Conservation (phyloP, 1,140 invertebrate species). For the Platyura marginata region DNA sequence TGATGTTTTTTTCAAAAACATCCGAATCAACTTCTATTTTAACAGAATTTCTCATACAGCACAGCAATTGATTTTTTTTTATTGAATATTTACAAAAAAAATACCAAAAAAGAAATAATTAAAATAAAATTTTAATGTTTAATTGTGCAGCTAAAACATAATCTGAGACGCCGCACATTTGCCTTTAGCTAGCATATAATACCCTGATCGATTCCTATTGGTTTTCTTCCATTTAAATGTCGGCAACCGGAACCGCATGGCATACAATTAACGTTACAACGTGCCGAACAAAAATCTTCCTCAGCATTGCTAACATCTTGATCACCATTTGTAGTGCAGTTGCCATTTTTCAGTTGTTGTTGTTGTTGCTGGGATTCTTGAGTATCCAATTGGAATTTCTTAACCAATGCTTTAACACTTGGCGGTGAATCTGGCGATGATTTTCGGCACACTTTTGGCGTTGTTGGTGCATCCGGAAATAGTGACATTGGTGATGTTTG, state of each 20-base stretch:
- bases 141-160: neutral
- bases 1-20: no score
- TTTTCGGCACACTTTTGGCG: conserved; percentile 31
- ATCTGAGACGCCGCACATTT: neutral
- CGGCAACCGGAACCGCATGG: conserved; percentile 12
- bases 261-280: conserved; percentile 5
- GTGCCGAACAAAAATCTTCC: conserved; percentile 5
- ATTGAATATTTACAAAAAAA: neutral
- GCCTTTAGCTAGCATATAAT: conserved; percentile 24
- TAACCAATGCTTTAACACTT: conserved; percentile 21
- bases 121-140: neutral
- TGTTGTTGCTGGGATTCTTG: neutral
- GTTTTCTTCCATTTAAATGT: conserved; percentile 17
- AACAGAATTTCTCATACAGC: no score
- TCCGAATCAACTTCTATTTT: no score
- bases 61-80: no score
- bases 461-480: conserved; percentile 36
- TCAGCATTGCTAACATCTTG: conserved; percentile 2
- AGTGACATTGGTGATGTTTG: conserved; percentile 13
- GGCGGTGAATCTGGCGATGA: conserved; percentile 17
- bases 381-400: conserved; percentile 23
- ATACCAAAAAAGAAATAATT: neutral
- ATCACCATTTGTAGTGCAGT: neutral
- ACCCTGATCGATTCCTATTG: conserved; percentile 21
- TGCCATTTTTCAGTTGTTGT: neutral